phyloP scores from a whole-genome alignment of 2,113 vertebrate genomes.

The Callithrix jacchus region DNA sequence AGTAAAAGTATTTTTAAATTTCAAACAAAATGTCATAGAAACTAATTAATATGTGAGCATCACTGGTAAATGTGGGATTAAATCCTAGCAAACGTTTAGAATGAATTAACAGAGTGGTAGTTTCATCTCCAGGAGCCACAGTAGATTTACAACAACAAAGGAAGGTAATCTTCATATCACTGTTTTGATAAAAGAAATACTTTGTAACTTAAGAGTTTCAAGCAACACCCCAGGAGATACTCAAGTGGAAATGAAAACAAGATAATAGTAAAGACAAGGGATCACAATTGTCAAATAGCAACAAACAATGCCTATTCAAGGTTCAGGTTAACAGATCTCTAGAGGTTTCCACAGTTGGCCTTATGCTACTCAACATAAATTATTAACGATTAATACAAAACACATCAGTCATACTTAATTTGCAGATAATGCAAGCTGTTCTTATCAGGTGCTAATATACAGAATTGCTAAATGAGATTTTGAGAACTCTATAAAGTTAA shows the following conservation, averaged over 20 bases:
- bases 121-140: background rate
- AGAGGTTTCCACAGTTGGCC: background rate
- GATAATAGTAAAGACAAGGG: background rate
- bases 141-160: background rate
- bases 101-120: background rate
- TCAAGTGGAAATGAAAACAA: slow-evolving; percentile 32
- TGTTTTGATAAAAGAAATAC: background rate
- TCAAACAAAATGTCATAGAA: background rate
- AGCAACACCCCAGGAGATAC: background rate
- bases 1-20: background rate
- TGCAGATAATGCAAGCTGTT: background rate
- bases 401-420: background rate
- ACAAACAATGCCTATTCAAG: background rate
- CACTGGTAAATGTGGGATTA: background rate
- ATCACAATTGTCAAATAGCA: background rate
- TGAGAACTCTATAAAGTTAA: background rate
- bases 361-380: background rate
- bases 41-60: background rate
- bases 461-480: slow-evolving; percentile 2
- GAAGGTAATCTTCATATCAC: background rate
- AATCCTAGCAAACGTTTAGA: background rate
- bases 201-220: background rate
- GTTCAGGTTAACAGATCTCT: background rate
- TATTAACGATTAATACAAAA: slow-evolving; percentile 39
- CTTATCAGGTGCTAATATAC: background rate